phyloP scores from a whole-genome alignment of 1,140 invertebrate species.

The Ganaspis sp. region DNA sequence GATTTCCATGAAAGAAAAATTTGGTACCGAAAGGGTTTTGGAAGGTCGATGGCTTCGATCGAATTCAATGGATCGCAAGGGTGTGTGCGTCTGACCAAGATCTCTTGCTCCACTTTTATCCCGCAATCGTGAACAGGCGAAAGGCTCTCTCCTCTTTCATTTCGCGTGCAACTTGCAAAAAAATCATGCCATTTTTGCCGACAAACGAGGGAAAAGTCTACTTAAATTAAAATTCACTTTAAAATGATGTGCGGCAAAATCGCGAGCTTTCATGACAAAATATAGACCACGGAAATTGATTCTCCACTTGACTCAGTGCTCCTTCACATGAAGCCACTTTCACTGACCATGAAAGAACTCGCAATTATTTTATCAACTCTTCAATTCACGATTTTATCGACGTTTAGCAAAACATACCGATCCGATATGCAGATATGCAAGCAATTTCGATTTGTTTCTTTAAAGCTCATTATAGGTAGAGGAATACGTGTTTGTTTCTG shows the following conservation, averaged over 20 bases:
- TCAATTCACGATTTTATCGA: neutral
- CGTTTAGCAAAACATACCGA: neutral
- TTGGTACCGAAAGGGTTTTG: neutral
- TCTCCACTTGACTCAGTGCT: too few species aligned
- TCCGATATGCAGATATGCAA: neutral
- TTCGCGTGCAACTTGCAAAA: constrained; percentile 8
- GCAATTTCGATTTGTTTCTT: neutral
- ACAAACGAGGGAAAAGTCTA: constrained; percentile 8
- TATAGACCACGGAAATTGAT: too few species aligned
- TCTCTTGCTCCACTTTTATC: constrained; percentile 37
- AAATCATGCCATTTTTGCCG: neutral
- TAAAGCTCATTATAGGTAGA: neutral
- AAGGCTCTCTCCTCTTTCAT: constrained; percentile 3
- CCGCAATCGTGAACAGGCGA: neutral
- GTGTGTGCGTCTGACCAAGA: constrained; percentile 32
- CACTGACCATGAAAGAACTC: neutral
- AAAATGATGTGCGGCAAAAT: neutral
- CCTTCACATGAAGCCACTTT: neutral
- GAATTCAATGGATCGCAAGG: neutral
- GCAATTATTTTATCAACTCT: neutral
- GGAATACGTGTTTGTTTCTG: constrained; percentile 1
- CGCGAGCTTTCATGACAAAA: neutral
- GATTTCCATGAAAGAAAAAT: neutral
- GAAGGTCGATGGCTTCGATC: neutral
- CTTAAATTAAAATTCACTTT: neutral